Evolutionary conservation across 2,113 vertebrate species (phyloP), one percentile per base, ranked within the genome.

Genomic region (Sceloporus tristichus): DNA sequence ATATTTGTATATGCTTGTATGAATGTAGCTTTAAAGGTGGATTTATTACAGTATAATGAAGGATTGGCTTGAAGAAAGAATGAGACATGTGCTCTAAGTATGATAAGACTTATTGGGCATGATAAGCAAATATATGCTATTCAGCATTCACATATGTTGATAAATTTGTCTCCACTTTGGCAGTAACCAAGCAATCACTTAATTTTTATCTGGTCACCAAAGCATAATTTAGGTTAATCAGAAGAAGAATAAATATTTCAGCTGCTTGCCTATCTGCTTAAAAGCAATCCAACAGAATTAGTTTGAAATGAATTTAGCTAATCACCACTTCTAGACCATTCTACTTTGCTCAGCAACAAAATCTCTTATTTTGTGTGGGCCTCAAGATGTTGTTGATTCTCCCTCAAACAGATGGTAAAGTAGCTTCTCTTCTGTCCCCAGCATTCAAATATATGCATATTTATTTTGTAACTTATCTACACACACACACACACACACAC

Each of bases 141-240:
- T 79, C 29, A 86, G 77, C 4, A 38, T 42, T 71, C 16, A 54
- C 42, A 80, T 11, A 86, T 86, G 48, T 79, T 79, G 27, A 79
- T 86, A 86, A 38, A 70, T 79, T 86, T 56, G 11, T 53, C n/a
- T 79, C 21, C n/a, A 38, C 38, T 79, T 71, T 59, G 70, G n/a
- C 76, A 79, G 70, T 79, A 53, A 70, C 29, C 18, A 3, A 79
- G 27, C 8, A 79, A 86, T 40, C n/a, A 86, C 70, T 86, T 79
- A 18, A 70, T 70, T 86, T 79, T 68, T 79, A 27, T 53, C 75
- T 79, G 42, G 59, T 53, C 76, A 70, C 76, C 19, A 79, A 38
- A 79, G 76, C 42, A 86, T 56, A 86, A 71, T 70, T 71, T 79
- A 40, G n/a, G 77, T 16, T 25, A 75, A 68, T 54, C 82, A 90